Conservation (phyloP, 2,797 vertebrate genomes). For the Sebastes wilsoni region DNA sequence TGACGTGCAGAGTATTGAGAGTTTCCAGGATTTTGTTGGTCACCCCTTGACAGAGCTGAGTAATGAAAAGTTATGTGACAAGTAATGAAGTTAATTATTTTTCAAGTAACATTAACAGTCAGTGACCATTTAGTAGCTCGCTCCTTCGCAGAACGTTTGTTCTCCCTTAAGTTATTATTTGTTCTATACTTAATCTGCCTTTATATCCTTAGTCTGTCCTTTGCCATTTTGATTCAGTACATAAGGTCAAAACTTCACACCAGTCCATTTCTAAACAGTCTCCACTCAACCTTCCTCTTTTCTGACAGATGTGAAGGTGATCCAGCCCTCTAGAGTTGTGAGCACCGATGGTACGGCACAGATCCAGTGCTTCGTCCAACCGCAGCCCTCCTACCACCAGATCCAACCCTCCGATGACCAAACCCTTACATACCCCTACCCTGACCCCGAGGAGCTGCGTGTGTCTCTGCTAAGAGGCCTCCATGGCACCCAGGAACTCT, state of each 20-base stretch:
- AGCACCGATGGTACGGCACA: constrained; percentile 31
- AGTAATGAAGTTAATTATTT: not conserved
- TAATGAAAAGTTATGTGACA: not conserved
- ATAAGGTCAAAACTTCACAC: not conserved
- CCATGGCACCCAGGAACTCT: constrained; percentile 23
- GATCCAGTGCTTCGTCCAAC: constrained; percentile 34
- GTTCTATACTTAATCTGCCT: not conserved
- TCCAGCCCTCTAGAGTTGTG: constrained; percentile 51
- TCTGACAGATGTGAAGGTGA: constrained; percentile 40
- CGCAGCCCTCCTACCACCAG: not conserved
- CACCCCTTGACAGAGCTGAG: not conserved
- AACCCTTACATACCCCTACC: not conserved
- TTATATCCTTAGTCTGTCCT: not conserved
- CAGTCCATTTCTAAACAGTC: not conserved
- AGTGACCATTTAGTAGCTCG: not conserved
- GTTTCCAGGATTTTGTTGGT: not conserved
- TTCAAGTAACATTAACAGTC: not conserved
- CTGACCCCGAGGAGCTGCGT: not conserved
- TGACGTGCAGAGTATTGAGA: not conserved
- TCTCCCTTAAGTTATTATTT: not conserved
- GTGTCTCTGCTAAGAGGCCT: constrained; percentile 59
- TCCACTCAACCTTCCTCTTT: not conserved
- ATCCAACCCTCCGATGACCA: accelerated
- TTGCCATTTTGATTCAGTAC: not conserved
- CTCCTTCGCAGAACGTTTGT: not conserved